Evolutionary conservation across 2,888 invertebrate genomes (phyloP).

Genomic region (Sylvicola fuscatus): DNA sequence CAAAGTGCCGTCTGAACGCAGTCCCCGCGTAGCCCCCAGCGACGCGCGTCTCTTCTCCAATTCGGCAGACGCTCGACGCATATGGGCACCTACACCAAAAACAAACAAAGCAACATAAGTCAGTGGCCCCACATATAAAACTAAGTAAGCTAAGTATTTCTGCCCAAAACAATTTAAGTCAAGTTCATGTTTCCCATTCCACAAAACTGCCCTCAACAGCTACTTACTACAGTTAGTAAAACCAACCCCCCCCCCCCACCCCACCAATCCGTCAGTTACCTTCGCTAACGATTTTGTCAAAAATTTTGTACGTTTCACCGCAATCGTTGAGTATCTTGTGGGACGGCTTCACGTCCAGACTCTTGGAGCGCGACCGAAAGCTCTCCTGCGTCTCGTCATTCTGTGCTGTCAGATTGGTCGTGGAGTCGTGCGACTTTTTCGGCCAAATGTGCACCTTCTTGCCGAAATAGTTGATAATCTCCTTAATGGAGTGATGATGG

Average conservation of each 20-base stretch:
- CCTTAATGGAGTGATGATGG: slow-evolving; percentile 53
- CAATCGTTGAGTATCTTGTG: slow-evolving; percentile 46
- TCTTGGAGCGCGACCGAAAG: slow-evolving; percentile 58
- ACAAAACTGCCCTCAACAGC: no score
- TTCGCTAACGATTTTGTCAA: slow-evolving; percentile 55
- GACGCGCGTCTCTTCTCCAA: slow-evolving; percentile 60
- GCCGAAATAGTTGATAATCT: slow-evolving; percentile 52
- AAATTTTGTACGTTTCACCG: slow-evolving; percentile 63
- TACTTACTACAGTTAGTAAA: no score
- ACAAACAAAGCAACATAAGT: no score
- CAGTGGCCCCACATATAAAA: no score
- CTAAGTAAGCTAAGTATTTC: no score
- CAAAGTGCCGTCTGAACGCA: slow-evolving; percentile 43
- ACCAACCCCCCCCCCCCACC: no score
- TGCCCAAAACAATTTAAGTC: no score
- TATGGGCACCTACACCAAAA: slow-evolving; percentile 40
- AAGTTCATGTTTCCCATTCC: no score
- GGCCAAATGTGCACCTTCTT: slow-evolving; percentile 56
- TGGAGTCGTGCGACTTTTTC: slow-evolving; percentile 28
- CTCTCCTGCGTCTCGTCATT: slow-evolving; percentile 33
- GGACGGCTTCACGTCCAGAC: slow-evolving; percentile 41
- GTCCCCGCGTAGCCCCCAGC: slow-evolving; percentile 35
- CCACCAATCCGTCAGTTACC: slow-evolving; percentile 23
- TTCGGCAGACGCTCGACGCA: slow-evolving; percentile 57
- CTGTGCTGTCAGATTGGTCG: slow-evolving; percentile 25